Conservation (phyloP, 1,140 invertebrate genomes). For the Himalopsyche phryganea region DNA sequence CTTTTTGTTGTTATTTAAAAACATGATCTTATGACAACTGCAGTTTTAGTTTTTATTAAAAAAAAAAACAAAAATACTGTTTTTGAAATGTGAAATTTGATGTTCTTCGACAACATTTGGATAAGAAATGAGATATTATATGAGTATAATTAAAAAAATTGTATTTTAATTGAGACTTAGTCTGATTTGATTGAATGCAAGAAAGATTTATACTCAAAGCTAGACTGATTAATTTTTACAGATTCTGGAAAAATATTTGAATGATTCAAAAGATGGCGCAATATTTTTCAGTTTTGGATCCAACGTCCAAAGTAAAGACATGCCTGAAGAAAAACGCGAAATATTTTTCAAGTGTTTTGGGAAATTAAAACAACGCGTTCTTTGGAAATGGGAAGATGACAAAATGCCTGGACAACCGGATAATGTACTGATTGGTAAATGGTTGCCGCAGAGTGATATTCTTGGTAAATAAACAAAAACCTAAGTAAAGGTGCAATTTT, state of each 20-base stretch:
- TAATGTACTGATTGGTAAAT: slow-evolving; percentile 60
- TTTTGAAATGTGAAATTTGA: too few relatives aligned
- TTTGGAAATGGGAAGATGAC: slow-evolving; percentile 63
- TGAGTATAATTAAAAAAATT: too few relatives aligned
- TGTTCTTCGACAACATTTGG: too few relatives aligned
- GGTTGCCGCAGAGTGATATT: slow-evolving; percentile 64
- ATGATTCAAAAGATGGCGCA: slow-evolving; percentile 25
- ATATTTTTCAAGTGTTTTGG: slow-evolving; percentile 53
- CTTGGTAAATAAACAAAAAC: slow-evolving; percentile 39
- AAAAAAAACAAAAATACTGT: too few relatives aligned
- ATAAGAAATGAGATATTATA: too few relatives aligned
- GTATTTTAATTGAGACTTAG: too few relatives aligned
- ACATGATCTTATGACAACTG: too few relatives aligned
- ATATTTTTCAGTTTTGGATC: slow-evolving; percentile 28
- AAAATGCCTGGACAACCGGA: slow-evolving; percentile 42
- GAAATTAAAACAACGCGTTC: slow-evolving; percentile 54
- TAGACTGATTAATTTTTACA: slow-evolving; percentile 10
- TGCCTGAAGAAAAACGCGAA: slow-evolving; percentile 46
- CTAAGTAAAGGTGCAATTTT: too few relatives aligned
- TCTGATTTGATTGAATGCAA: too few relatives aligned
- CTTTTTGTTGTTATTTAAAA: too few relatives aligned
- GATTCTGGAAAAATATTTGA: slow-evolving; percentile 21
- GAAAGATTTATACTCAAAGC: too few relatives aligned
- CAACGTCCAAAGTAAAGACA: slow-evolving; percentile 36
- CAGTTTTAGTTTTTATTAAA: too few relatives aligned